These are phyloP conservation scores for Hiodon tergisus DNA, from an alignment of 2,113 vertebrate genomes.

Conservation along the genomic window DNA sequence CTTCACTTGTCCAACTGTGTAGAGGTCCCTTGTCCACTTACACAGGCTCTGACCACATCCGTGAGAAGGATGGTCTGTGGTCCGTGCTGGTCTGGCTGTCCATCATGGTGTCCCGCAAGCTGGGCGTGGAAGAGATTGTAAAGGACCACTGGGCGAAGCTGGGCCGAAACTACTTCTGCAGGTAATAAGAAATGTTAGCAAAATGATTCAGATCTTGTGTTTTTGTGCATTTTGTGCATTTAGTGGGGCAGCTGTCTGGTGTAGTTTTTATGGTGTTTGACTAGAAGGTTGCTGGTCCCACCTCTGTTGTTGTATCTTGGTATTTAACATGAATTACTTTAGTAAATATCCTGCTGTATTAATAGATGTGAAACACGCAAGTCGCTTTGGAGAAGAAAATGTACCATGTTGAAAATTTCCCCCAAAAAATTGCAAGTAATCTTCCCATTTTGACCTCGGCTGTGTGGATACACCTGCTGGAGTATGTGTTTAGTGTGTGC, in stretches of 20 bases:
- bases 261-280: not conserved
- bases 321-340: not conserved
- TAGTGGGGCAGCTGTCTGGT: not conserved
- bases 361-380: not conserved
- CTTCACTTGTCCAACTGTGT: not conserved
- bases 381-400: no score
- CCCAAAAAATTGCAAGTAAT: no score
- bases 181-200: slow-evolving; percentile 56
- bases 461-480: no score
- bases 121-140: slow-evolving; percentile 86
- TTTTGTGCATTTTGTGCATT: no score
- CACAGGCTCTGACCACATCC: slow-evolving; percentile 90
- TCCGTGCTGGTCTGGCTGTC: slow-evolving; percentile 93
- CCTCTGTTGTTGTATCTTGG: not conserved
- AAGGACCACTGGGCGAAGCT: slow-evolving; percentile 92
- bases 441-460: no score
- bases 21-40: not conserved
- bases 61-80: slow-evolving; percentile 96
- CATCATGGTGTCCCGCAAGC: slow-evolving; percentile 82
- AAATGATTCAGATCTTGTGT: not conserved
- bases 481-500: no score
- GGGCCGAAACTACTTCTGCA: slow-evolving; percentile 94
- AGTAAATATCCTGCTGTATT: not conserved
- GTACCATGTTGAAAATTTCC: no score
- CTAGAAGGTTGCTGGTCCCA: not conserved